These are phyloP conservation scores for Oceanodroma leucorhoa DNA, from an alignment of 2,797 vertebrate species.

Conservation along the genomic window DNA sequence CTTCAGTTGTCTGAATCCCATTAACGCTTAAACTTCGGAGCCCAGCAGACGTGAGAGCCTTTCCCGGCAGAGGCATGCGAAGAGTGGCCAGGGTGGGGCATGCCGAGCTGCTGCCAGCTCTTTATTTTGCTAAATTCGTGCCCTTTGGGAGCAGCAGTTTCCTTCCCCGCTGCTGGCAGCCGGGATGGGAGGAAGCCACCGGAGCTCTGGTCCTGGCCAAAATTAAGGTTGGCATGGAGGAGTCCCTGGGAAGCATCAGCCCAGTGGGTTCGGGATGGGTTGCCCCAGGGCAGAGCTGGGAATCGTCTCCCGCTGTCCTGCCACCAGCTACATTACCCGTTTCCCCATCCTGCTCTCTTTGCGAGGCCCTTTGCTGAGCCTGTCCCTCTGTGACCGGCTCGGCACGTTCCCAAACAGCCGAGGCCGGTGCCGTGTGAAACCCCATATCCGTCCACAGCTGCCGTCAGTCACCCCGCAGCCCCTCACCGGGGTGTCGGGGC, in stretches of 20 bases:
- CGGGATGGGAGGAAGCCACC: neutral
- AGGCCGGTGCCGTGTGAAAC: neutral
- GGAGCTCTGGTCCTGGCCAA: neutral
- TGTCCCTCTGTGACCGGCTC: neutral
- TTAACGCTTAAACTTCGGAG: rapidly evolving
- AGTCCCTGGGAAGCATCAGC: neutral
- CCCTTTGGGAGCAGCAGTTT: neutral
- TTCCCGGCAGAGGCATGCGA: neutral
- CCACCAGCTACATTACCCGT: rapidly evolving
- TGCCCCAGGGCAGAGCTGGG: neutral
- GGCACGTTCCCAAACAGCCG: neutral
- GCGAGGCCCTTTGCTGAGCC: neutral
- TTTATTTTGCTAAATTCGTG: neutral
- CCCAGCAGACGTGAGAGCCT: rapidly evolving
- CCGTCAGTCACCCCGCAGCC: neutral
- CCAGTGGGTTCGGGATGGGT: neutral
- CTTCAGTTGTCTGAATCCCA: neutral
- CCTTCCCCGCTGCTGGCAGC: neutral
- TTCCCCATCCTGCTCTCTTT: neutral
- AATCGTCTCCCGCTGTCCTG: rapidly evolving
- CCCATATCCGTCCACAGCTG: neutral
- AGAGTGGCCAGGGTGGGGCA: neutral
- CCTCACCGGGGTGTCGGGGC: neutral
- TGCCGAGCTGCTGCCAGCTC: neutral
- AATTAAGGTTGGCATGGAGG: neutral